phyloP scores from a whole-genome alignment of 1,140 invertebrate species.

The Drosophila erecta region DNA sequence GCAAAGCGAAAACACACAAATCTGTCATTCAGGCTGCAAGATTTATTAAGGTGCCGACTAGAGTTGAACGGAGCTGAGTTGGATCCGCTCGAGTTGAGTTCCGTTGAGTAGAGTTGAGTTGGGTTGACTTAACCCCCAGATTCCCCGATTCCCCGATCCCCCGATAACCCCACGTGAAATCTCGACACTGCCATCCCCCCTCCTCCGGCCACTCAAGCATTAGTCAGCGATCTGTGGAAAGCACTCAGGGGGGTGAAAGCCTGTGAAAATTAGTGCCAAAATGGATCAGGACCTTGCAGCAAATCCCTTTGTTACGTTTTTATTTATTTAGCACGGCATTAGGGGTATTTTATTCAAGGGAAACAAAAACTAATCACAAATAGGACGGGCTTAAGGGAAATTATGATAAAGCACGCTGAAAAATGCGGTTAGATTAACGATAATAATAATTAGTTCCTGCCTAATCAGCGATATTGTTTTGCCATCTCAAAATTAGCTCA shows the following conservation, averaged over 20 bases:
- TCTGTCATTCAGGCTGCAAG: slow-evolving; percentile 61
- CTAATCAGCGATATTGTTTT: neutral
- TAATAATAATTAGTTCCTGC: neutral
- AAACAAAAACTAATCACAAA: neutral
- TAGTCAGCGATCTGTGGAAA: slow-evolving; percentile 33
- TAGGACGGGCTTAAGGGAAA: neutral
- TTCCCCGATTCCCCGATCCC: slow-evolving; percentile 2
- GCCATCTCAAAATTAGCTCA: neutral
- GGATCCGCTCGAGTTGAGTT: slow-evolving; percentile 20
- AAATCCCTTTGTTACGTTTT: neutral
- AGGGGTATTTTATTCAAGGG: neutral
- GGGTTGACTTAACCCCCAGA: slow-evolving; percentile 37
- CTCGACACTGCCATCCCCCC: neutral
- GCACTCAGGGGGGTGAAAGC: neutral
- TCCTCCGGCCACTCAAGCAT: slow-evolving; percentile 8
- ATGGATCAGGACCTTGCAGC: neutral
- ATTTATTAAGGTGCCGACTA: slow-evolving; percentile 63
- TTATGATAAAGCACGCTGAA: neutral
- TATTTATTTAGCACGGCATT: neutral
- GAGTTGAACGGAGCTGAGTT: slow-evolving; percentile 15
- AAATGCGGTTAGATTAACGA: neutral
- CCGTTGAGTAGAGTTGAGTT: slow-evolving; percentile 29
- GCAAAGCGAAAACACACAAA: slow-evolving; percentile 50
- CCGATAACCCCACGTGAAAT: neutral
- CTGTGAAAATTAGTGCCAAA: neutral